Conservation (phyloP, 2,797 vertebrate genomes). For the Myotis myotis region DNA sequence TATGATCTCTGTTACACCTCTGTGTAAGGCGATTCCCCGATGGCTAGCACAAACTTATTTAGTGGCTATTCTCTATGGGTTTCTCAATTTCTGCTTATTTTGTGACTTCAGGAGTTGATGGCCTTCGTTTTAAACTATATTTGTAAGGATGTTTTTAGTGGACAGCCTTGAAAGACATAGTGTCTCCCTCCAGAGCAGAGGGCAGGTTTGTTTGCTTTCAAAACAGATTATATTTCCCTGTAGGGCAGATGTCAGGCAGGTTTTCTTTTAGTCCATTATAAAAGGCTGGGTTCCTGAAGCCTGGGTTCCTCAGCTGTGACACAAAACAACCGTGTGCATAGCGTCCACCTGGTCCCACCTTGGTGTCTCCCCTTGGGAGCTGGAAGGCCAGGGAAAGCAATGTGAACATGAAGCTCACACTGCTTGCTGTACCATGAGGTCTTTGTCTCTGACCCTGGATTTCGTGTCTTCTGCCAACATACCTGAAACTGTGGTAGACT, state of each 20-base stretch:
- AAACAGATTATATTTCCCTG: neutral
- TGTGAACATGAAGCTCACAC: neutral
- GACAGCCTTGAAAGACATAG: neutral
- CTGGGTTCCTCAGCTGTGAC: neutral
- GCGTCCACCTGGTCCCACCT: neutral
- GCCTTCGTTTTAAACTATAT: neutral
- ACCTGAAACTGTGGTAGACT: neutral
- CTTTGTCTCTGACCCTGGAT: neutral
- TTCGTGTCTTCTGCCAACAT: neutral
- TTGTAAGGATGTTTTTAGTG: conserved; percentile 19
- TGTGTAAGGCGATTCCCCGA: neutral
- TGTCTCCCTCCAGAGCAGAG: neutral
- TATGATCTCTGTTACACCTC: neutral
- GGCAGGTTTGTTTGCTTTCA: neutral
- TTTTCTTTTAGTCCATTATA: conserved; percentile 18
- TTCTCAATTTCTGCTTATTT: conserved; percentile 30
- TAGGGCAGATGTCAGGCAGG: neutral
- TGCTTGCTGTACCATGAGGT: neutral
- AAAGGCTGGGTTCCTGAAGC: conserved; percentile 20
- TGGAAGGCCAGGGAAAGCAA: neutral
- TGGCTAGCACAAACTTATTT: neutral
- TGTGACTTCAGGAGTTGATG: neutral
- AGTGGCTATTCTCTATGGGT: neutral
- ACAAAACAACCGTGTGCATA: neutral
- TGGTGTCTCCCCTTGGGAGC: neutral